Percentiles rank a stretch among this genome's conserved stretches.
Conservation (phyloP, 2,797 vertebrate species). For the Cynodonichthys magdalenae region DNA sequence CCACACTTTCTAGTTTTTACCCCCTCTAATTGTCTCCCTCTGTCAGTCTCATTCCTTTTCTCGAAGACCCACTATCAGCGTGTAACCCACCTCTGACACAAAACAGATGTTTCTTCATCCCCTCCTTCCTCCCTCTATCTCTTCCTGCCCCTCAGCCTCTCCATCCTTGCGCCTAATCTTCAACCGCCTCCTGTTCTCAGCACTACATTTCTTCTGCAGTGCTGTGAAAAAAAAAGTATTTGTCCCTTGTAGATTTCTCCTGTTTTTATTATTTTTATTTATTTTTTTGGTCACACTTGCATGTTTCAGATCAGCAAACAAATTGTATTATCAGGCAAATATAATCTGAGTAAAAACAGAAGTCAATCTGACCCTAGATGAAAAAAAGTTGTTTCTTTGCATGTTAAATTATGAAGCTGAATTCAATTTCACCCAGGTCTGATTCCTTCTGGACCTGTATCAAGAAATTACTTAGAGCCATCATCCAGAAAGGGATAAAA, state of each 20-base stretch:
- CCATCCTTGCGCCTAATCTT: constrained; percentile 41
- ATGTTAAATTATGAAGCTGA: no score
- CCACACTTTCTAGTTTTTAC: constrained; percentile 39
- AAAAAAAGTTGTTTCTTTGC: no score
- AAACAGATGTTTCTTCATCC: constrained; percentile 73
- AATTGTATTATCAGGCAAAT: no score
- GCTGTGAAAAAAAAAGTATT: background rate
- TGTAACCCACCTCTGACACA: constrained; percentile 68
- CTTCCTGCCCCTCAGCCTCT: constrained; percentile 50
- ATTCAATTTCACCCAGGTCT: no score
- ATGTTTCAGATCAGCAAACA: no score
- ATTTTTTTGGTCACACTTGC: no score
- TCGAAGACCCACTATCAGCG: constrained; percentile 59
- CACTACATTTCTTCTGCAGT: constrained; percentile 3
- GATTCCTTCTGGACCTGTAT: no score
- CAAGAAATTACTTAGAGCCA: no score
- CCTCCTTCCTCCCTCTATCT: constrained; percentile 56
- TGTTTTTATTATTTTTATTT: constrained; percentile 1
- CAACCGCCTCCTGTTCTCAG: constrained; percentile 36
- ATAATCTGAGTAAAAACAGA: no score
- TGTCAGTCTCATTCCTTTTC: constrained; percentile 25
- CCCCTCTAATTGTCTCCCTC: constrained; percentile 43
- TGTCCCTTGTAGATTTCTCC: background rate
- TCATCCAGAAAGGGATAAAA: no score
- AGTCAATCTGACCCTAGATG: no score